A percentile compares a stretch with the other conserved stretches of the same genome.
Conservation (phyloP, 2,888 invertebrate species). For the Leucophenga montana region DNA sequence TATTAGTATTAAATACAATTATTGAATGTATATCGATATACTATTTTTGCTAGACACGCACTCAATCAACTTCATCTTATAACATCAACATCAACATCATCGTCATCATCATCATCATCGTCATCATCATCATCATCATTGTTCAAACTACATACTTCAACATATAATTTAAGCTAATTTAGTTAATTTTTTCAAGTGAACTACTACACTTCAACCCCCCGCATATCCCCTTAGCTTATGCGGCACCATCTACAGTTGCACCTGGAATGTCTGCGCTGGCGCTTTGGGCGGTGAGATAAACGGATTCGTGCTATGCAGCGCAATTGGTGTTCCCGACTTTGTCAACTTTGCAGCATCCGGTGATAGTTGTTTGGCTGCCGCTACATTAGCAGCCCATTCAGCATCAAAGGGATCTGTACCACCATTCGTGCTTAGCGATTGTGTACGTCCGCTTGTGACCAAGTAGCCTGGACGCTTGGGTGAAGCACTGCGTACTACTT, state of each 20-base stretch:
- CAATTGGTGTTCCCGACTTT: conserved; percentile 55
- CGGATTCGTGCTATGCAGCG: conserved; percentile 72
- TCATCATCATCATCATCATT: conserved; percentile 26
- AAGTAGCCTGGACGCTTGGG: conserved; percentile 75
- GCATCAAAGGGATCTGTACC: conserved; percentile 84
- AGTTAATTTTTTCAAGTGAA: conserved; percentile 63
- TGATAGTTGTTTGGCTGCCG: conserved; percentile 73
- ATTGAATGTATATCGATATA: background rate
- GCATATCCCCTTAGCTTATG: conserved; percentile 21
- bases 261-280: conserved; percentile 73
- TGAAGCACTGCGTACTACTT: conserved; percentile 78
- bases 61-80: too few relatives aligned
- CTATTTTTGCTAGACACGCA: background rate
- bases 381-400: conserved; percentile 80
- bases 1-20: conserved; percentile 19
- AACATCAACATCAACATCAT: background rate
- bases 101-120: conserved; percentile 3
- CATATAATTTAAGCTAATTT: conserved; percentile 37
- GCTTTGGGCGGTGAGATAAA: conserved; percentile 74
- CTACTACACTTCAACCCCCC: conserved; percentile 58
- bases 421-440: conserved; percentile 75
- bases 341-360: conserved; percentile 68
- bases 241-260: conserved; percentile 68
- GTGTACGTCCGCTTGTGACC: conserved; percentile 76
- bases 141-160: conserved; percentile 42